Conservation (phyloP, 2,797 vertebrate species). For the Molothrus ater region DNA sequence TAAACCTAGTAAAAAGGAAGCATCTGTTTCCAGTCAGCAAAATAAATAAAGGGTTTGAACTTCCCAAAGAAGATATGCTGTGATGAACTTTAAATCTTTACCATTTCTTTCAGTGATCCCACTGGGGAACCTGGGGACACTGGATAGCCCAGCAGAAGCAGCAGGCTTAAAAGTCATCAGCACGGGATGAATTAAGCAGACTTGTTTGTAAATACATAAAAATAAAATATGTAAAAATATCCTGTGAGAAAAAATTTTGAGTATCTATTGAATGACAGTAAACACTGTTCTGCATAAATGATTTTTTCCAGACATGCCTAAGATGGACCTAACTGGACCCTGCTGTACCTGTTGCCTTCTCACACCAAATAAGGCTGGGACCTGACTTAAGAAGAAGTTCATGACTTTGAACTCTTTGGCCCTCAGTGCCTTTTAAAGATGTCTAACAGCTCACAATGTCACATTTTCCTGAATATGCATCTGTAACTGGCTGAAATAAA, state of each 20-base stretch:
- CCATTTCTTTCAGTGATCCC: neutral
- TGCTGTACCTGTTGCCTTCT: neutral
- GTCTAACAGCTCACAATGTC: neutral
- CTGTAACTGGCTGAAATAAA: neutral
- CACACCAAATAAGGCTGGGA: neutral
- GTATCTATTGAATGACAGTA: neutral
- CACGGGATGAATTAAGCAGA: neutral
- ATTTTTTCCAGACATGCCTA: neutral
- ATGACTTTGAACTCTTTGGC: neutral
- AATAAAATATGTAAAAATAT: constrained; percentile 22
- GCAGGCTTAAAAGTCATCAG: constrained; percentile 41
- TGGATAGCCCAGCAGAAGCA: neutral
- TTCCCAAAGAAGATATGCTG: neutral
- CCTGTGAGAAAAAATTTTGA: constrained; percentile 13
- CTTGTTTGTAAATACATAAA: constrained; percentile 8
- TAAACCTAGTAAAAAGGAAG: neutral
- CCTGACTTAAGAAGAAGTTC: neutral
- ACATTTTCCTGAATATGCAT: neutral
- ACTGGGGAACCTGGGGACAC: neutral
- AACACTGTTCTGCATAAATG: neutral
- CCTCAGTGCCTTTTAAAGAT: neutral
- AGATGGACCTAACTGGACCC: neutral
- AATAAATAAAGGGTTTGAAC: neutral
- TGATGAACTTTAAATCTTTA: neutral
- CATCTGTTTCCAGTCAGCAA: constrained; percentile 32